These are phyloP conservation scores for Darevskia mixta DNA, from an alignment of 2,797 vertebrate species.

Conservation along the genomic window DNA sequence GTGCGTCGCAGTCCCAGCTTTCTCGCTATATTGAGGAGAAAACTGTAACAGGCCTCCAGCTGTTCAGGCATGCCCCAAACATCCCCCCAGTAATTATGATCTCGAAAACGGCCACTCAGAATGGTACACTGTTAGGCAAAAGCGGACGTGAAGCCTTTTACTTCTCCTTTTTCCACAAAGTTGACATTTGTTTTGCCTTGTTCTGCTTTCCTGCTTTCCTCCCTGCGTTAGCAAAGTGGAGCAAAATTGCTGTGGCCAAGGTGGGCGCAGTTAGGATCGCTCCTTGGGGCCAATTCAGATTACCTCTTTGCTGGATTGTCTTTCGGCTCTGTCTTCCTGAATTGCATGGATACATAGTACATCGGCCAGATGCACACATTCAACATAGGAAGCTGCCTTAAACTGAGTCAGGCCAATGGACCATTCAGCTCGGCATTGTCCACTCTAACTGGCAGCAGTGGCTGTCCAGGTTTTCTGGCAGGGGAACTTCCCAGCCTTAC, in stretches of 20 bases:
- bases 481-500: too few relatives aligned
- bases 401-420: too few relatives aligned
- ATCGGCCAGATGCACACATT: neutral
- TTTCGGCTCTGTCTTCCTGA: neutral
- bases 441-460: too few relatives aligned
- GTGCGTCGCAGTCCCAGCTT: slow-evolving; percentile 16
- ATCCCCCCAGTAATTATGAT: slow-evolving; percentile 24
- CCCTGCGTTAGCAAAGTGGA: slow-evolving; percentile 33
- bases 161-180: slow-evolving; percentile 15
- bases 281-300: neutral
- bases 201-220: slow-evolving; percentile 3
- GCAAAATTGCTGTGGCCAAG: neutral
- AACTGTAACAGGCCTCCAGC: slow-evolving; percentile 23
- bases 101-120: slow-evolving; percentile 48
- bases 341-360: neutral
- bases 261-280: fast-evolving
- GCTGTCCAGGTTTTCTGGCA: too few relatives aligned
- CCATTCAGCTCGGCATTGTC: too few relatives aligned
- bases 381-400: neutral
- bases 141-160: slow-evolving; percentile 15
- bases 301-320: neutral
- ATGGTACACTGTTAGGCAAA: neutral
- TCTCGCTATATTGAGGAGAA: slow-evolving; percentile 28
- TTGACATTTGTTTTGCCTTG: slow-evolving; percentile 14
- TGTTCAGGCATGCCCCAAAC: slow-evolving; percentile 23